These are phyloP conservation scores for Odocoileus virginianus DNA, from an alignment of 2,113 vertebrate genomes.

Conservation along the genomic window DNA sequence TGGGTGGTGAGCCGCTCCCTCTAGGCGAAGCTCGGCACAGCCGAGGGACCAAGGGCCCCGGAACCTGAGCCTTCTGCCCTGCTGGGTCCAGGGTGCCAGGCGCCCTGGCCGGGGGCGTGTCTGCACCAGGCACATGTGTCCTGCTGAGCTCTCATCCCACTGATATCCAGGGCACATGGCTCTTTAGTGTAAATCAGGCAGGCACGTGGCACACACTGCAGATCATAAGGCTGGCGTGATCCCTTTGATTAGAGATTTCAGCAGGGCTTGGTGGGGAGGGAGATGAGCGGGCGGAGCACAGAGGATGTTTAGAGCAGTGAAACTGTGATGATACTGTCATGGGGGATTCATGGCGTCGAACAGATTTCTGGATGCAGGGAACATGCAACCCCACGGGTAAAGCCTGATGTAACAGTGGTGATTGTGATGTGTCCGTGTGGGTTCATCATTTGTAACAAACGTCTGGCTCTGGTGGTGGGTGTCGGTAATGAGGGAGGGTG, in stretches of 20 bases:
- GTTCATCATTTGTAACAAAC: neutral
- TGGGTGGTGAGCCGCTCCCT: neutral
- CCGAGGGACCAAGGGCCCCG: neutral
- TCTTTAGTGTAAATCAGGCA: neutral
- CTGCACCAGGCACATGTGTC: rapidly evolving
- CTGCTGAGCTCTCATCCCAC: neutral
- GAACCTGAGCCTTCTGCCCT: neutral
- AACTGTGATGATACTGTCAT: neutral
- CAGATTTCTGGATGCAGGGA: neutral
- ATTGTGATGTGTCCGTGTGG: neutral
- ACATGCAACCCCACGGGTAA: neutral
- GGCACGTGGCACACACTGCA: rapidly evolving
- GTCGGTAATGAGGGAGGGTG: neutral
- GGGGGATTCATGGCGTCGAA: neutral
- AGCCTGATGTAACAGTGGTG: neutral
- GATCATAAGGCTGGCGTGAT: no score
- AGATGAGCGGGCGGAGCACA: neutral
- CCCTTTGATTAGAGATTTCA: neutral
- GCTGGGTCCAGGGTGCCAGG: neutral
- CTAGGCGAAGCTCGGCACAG: neutral
- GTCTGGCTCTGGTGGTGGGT: neutral
- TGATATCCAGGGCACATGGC: neutral
- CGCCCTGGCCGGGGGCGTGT: rapidly evolving
- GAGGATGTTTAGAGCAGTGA: neutral
- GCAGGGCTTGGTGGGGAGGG: neutral